These are phyloP conservation scores for Rhea pennata DNA, from an alignment of 2,113 vertebrate genomes.

Conservation along the genomic window DNA sequence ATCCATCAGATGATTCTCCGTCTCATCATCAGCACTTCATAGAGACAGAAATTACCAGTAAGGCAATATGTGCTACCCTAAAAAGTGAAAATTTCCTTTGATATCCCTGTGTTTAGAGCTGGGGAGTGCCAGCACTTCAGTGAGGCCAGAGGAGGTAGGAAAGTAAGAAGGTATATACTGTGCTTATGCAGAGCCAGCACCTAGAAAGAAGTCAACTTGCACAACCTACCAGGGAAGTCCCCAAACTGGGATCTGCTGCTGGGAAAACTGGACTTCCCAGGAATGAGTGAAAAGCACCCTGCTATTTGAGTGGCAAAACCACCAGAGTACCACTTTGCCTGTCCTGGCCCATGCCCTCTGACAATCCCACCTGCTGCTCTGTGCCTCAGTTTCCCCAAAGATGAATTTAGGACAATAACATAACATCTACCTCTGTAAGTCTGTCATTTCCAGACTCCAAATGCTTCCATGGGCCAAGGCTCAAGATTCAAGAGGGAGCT, in stretches of 20 bases:
- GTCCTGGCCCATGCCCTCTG: no score
- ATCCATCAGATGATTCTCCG: not conserved
- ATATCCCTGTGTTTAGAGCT: not conserved
- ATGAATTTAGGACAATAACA: not conserved
- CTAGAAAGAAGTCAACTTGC: not conserved
- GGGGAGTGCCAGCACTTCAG: no score
- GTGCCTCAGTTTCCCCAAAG: not conserved
- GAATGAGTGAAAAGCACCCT: not conserved
- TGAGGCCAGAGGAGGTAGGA: fast-evolving
- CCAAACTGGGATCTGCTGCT: fast-evolving
- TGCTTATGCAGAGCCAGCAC: not conserved
- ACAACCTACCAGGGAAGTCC: not conserved
- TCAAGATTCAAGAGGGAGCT: not conserved
- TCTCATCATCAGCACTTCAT: not conserved
- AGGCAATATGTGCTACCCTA: not conserved
- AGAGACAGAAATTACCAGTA: not conserved
- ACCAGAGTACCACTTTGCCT: fast-evolving
- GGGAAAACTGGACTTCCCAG: not conserved
- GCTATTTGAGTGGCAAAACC: fast-evolving
- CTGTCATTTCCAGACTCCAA: not conserved
- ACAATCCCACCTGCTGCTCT: not conserved
- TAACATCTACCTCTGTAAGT: not conserved
- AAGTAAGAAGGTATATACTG: fast-evolving
- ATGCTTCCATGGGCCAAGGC: not conserved
- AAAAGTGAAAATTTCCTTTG: not conserved